Evolutionary conservation across 2,888 invertebrate species (phyloP), one percentile per base, ranked within the genome.

Genomic region (Mythimna pallens): DNA sequence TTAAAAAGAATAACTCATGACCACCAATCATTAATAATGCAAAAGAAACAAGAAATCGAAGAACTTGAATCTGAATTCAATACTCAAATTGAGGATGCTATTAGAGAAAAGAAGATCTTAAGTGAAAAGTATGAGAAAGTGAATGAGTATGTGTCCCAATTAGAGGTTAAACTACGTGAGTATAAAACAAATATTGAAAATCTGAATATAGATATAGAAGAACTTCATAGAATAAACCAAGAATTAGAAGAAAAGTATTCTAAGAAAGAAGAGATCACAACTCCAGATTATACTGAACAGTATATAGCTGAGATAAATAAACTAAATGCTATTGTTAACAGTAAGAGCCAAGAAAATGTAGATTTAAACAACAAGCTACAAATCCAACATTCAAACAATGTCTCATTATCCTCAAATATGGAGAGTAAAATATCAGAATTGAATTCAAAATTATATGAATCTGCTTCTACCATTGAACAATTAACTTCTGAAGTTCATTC

Each of bases 291-390:
- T 84, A 96, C 96, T 10, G 96, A 96, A 73, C 96, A 96, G 80
- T 96, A 95, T 80, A 92, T 96, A 80, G 95, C 90, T 83, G 97
- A 97, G 92, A 97, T 97, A 84, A 97, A 97, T 84, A 96, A 96
- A 55, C 89, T 97, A 0, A 96, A 96, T 69, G 94, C 96, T 68
- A 82, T 96, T 52, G 86, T 97, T 3, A 94, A 94, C 52, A 94
- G 91, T 72, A 96, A 97, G 89, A 96, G 96, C 85, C 88, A 94
- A 50, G 94, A 97, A 83, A 95, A 97, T 69, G 90, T 92, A 50
- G 92, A 93, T 62, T 80, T 94, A 3, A 89, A 85, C 73, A 91
- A 90, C 77, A 93, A 90, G 82, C 72, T 93, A 61, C 90, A 93
- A 76, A 74, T 80, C 40, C 73, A 92, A 57, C 92, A 95, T 82